A percentile compares a stretch with the other conserved stretches of the same genome.
Conservation (phyloP, 53 echinoderm and acorn worm species). For the Astropecten irregularis region DNA sequence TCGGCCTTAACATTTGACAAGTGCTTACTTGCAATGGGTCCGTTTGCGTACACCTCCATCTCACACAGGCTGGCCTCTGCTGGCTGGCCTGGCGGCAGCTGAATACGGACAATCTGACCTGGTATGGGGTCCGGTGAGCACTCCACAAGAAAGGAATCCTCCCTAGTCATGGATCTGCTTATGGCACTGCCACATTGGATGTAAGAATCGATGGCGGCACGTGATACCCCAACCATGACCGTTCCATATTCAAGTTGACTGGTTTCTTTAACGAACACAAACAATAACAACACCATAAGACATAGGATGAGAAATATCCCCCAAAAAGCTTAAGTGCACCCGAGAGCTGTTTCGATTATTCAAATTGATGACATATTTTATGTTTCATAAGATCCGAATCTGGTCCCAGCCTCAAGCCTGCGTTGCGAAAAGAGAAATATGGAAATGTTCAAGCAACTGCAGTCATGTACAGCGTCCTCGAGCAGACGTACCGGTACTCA, state of each 20-base stretch:
- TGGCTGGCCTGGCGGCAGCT: neutral
- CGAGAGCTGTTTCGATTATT: no score
- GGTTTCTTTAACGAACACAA: no score
- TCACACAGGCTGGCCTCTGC: slow-evolving; percentile 3
- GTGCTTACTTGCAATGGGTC: slow-evolving; percentile 30
- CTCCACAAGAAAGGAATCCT: neutral
- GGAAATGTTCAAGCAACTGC: no score
- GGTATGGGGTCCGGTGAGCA: neutral
- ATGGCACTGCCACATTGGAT: neutral
- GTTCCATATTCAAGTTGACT: neutral
- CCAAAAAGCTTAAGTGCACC: no score
- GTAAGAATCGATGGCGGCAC: neutral
- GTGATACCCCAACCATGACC: neutral
- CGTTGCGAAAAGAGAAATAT: no score
- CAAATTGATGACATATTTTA: no score
- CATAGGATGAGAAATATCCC: neutral
- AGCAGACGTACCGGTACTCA: no score
- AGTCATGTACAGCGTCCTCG: no score
- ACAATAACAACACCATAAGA: neutral
- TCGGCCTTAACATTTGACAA: no score
- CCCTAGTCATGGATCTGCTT: neutral
- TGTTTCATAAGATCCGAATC: no score
- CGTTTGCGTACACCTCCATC: slow-evolving; percentile 31
- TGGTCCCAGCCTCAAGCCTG: no score
- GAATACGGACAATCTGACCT: slow-evolving; percentile 10